A percentile compares a stretch with the other conserved stretches of the same genome.
Evolutionary conservation across 2,888 invertebrate genomes (phyloP).

Genomic region (Boloria euphrosyne): DNA sequence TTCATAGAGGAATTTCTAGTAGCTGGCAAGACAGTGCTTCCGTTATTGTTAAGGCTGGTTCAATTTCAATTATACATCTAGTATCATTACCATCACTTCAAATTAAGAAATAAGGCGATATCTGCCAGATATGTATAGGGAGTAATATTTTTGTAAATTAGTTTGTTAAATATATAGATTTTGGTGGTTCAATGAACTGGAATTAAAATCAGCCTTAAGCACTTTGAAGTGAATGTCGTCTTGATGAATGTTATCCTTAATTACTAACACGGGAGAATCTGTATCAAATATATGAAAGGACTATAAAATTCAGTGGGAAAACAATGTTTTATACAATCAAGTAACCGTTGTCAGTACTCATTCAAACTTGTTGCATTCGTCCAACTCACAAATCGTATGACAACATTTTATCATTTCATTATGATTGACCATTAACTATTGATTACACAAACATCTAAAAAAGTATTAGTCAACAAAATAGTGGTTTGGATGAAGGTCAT

Average conservation of each 20-base stretch:
- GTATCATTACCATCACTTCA: conserved; percentile 1
- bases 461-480: no score
- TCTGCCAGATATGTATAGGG: conserved; percentile 12
- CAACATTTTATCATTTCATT: conserved; percentile 14
- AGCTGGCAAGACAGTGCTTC: conserved; percentile 19
- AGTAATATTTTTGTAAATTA: conserved; percentile 23
- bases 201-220: conserved; percentile 11
- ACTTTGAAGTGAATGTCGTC: conserved; percentile 3
- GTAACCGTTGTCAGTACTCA: conserved; percentile 24
- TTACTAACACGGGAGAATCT: conserved; percentile 45
- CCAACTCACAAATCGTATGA: conserved; percentile 19
- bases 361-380: conserved; percentile 18
- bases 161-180: conserved; percentile 15
- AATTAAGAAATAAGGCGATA: background rate
- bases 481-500: background rate
- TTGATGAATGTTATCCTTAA: conserved; percentile 7
- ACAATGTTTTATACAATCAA: conserved; percentile 19
- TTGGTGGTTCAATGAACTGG: conserved; percentile 4
- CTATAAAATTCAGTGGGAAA: conserved; percentile 24
- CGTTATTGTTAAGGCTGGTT: conserved; percentile 16
- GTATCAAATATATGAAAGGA: conserved; percentile 46
- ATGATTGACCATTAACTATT: conserved; percentile 11
- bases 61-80: conserved; percentile 9
- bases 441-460: background rate
- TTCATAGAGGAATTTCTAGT: background rate